Evolutionary conservation across 1,140 invertebrate species (phyloP).

Genomic region (Bombus terrestris): DNA sequence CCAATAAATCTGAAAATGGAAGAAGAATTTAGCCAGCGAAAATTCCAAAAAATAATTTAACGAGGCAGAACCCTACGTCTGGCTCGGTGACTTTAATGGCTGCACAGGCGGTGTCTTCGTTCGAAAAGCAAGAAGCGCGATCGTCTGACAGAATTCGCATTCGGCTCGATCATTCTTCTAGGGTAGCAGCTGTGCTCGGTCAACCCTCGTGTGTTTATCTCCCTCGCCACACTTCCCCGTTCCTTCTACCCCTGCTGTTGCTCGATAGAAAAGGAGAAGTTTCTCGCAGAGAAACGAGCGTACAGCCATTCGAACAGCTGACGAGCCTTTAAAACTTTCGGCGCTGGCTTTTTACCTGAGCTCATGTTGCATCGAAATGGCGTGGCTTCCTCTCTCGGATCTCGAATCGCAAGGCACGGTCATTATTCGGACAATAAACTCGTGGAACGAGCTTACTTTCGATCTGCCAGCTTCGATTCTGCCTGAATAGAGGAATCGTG

Average conservation of each 20-base stretch:
- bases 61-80: not conserved
- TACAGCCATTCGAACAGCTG: constrained; percentile 30
- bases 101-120: not conserved
- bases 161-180: constrained; percentile 40
- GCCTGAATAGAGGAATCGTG: not conserved
- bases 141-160: constrained; percentile 40
- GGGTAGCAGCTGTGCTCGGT: constrained; percentile 39
- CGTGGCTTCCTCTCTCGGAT: constrained; percentile 22
- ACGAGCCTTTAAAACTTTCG: constrained; percentile 47
- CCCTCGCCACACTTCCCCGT: not conserved
- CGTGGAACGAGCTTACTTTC: constrained; percentile 28
- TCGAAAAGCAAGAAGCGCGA: not conserved
- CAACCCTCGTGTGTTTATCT: constrained; percentile 7
- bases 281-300: no score
- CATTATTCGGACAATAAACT: constrained; percentile 48
- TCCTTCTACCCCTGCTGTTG: not conserved
- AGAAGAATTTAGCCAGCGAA: not conserved
- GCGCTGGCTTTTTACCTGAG: constrained; percentile 48
- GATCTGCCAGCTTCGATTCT: not conserved
- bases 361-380: constrained; percentile 37
- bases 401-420: constrained; percentile 30
- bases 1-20: no score
- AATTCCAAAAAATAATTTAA: not conserved
- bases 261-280: not conserved
- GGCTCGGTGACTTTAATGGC: constrained; percentile 24